These are phyloP conservation scores for Cyanoramphus novaezelandiae DNA, from an alignment of 2,113 vertebrate genomes.

Conservation along the genomic window DNA sequence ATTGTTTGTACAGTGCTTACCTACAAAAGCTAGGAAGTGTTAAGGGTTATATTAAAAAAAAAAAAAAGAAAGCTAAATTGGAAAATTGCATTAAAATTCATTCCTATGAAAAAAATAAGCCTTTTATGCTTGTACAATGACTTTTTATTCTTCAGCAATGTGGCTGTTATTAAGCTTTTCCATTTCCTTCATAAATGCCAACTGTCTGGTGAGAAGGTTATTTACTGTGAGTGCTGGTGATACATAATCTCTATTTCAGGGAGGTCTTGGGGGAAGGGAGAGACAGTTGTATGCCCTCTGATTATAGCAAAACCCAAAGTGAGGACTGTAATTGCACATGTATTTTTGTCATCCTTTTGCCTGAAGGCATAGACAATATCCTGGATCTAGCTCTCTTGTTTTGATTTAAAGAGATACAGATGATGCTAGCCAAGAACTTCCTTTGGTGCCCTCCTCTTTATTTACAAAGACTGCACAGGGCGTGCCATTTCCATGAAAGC, in stretches of 20 bases:
- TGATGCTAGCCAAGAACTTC: background rate
- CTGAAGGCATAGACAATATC: background rate
- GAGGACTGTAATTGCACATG: background rate
- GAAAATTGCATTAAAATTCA: background rate
- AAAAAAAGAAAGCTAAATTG: background rate
- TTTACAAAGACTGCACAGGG: background rate
- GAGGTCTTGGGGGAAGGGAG: background rate
- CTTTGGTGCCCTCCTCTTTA: background rate
- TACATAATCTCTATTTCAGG: background rate
- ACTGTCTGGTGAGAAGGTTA: background rate
- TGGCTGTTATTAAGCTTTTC: background rate
- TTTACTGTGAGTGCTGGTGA: background rate
- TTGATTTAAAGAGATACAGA: background rate
- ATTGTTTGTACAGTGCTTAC: background rate
- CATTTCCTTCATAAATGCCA: constrained; percentile 9
- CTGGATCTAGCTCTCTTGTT: background rate
- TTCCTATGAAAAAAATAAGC: background rate
- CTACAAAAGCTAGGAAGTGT: background rate
- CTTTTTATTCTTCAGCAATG: background rate
- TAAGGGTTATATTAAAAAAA: background rate
- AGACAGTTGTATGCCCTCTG: background rate
- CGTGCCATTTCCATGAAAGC: background rate
- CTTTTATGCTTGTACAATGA: background rate
- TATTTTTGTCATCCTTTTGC: constrained; percentile 5
- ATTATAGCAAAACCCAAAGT: background rate